Percentiles rank a stretch among this genome's conserved stretches.
Conservation (phyloP, 2,113 vertebrate species). For the Serilophus lunatus region DNA sequence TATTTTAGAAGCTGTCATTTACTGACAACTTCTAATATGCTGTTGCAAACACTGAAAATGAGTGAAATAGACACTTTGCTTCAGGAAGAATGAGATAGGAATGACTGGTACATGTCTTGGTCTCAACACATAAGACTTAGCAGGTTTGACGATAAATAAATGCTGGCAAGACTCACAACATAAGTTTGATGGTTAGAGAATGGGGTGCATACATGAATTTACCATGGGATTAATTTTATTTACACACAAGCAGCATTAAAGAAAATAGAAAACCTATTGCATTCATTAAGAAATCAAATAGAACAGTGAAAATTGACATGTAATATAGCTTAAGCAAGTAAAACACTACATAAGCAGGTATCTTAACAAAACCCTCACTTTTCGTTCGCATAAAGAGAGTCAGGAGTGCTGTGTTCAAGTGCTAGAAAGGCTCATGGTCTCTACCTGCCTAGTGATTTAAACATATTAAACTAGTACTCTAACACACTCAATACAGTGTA, state of each 20-base stretch:
- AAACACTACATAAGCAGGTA: background rate
- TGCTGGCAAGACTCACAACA: background rate
- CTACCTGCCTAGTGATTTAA: background rate
- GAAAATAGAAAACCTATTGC: background rate
- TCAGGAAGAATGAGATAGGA: background rate
- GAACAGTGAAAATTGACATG: background rate
- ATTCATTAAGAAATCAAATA: background rate
- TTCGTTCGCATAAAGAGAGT: background rate
- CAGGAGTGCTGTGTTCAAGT: background rate
- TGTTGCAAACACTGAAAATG: background rate
- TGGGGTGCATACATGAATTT: background rate
- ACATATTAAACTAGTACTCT: background rate
- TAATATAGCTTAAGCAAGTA: background rate
- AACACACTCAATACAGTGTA: background rate
- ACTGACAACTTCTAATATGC: background rate
- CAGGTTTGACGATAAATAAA: background rate
- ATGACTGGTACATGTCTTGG: background rate
- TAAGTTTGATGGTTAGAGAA: background rate
- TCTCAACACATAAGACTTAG: background rate
- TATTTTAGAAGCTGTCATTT: background rate
- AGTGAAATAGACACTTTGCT: background rate
- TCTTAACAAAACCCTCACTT: background rate
- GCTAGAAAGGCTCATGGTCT: background rate
- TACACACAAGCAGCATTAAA: background rate
- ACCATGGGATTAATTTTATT: background rate